Evolutionary conservation across 2,888 invertebrate genomes (phyloP).

Genomic region (Acronicta alni): DNA sequence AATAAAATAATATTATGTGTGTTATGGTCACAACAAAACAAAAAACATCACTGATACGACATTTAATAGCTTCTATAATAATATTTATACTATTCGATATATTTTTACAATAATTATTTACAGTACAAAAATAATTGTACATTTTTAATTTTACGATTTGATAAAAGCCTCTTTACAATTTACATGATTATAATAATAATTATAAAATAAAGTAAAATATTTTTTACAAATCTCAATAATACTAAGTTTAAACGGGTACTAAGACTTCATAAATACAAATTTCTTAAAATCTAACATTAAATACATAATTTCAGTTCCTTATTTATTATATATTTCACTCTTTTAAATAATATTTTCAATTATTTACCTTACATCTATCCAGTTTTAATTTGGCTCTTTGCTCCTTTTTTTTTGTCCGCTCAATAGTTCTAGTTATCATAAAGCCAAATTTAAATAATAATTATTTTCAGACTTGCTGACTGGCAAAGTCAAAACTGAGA

Average conservation of each 20-base stretch:
- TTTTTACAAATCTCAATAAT: conserved; percentile 36
- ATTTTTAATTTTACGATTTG: conserved; percentile 39
- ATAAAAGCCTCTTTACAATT: conserved; percentile 60
- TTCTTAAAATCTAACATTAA: conserved; percentile 14
- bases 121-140: conserved; percentile 77
- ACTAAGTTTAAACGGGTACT: conserved; percentile 55
- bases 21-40: conserved; percentile 5
- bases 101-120: conserved; percentile 58
- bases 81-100: conserved; percentile 56
- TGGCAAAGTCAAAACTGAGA: too few relatives aligned
- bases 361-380: conserved; percentile 19
- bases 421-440: too few relatives aligned
- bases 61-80: conserved; percentile 63
- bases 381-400: conserved; percentile 37
- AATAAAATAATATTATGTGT: too few relatives aligned
- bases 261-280: conserved; percentile 27
- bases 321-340: conserved; percentile 30
- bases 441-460: too few relatives aligned
- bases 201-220: conserved; percentile 16
- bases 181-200: conserved; percentile 43
- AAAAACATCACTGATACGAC: conserved; percentile 47
- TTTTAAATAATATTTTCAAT: conserved; percentile 16
- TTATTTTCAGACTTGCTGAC: too few relatives aligned
- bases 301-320: conserved; percentile 45
- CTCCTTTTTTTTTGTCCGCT: too few relatives aligned